Evolutionary conservation across 2,113 vertebrate genomes (phyloP), one percentile per base, ranked within the genome.

Genomic region (Alethe castanea): DNA sequence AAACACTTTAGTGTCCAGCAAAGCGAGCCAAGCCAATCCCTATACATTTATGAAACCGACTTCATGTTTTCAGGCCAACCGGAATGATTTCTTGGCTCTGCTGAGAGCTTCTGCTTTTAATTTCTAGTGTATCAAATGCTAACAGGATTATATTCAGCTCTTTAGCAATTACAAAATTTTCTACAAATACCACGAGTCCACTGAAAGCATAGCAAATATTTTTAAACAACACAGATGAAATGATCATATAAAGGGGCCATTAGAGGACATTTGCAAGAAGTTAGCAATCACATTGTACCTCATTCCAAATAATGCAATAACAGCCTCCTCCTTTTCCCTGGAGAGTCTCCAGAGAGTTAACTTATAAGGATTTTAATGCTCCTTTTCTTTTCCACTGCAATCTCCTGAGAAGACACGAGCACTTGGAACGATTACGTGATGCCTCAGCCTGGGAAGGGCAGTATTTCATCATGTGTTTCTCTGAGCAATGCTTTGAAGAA

Each of bases 21-120:
- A 67, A 81, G 57, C 4, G 1, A 94, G 88, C 36, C 76, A 60
- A 71, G 69, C 87, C 66, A 78, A 79, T 53, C 65, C 25, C 73
- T 69, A 85, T 65, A 64, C n/a, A 72, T 86, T 79, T 74, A 91
- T 78, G 60, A 87, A 81, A 33, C 25, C 89, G 52, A 22, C 40
- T 92, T 82, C 57, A 36, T 44, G 56, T 67, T 86, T 93, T 71
- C 69, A 79, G 57, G 86, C 70, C 91, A 92, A 87, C 40, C 18
- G 0, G 64, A 83, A 95, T 54, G 33, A 84, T 70, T 95, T 93
- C 67, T 84, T 97, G 89, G 81, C 86, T 87, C 70, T 0, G 0
- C 61, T 6, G 16, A 79, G 65, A 94, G 70, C 84, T 95, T 96
- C 94, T 96, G 93, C 86, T 95, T 95, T 94, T 84, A 91, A 95